These are phyloP conservation scores for Esox masquinongy DNA, from an alignment of 2,797 vertebrate genomes.

Conservation along the genomic window DNA sequence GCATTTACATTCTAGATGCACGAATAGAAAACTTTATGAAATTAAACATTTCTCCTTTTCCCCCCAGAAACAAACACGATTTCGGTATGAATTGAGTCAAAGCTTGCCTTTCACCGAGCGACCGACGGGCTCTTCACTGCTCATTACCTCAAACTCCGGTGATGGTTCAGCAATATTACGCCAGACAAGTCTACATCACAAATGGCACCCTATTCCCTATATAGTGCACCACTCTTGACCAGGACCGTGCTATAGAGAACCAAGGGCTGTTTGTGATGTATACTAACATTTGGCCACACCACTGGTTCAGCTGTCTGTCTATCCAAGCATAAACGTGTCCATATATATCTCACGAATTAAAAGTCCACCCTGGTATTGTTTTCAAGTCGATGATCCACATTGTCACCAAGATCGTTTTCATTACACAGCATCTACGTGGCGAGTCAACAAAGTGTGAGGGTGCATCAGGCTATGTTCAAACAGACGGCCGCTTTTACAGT, in stretches of 20 bases:
- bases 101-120: background rate
- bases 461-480: background rate
- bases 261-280: background rate
- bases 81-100: too few species aligned
- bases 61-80: too few species aligned
- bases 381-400: background rate
- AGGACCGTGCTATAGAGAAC: background rate
- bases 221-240: background rate
- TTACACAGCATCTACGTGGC: background rate
- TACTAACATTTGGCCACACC: background rate
- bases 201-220: background rate
- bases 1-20: too few species aligned
- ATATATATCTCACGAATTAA: background rate
- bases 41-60: too few species aligned
- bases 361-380: background rate
- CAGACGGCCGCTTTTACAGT: background rate
- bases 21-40: too few species aligned
- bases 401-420: background rate
- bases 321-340: background rate
- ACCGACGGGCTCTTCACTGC: background rate
- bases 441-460: background rate
- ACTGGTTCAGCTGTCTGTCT: background rate
- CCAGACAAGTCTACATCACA: background rate
- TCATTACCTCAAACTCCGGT: background rate
- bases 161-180: background rate